These are phyloP conservation scores for Cacoxenus indagator DNA, from an alignment of 2,888 invertebrate genomes.

Conservation along the genomic window DNA sequence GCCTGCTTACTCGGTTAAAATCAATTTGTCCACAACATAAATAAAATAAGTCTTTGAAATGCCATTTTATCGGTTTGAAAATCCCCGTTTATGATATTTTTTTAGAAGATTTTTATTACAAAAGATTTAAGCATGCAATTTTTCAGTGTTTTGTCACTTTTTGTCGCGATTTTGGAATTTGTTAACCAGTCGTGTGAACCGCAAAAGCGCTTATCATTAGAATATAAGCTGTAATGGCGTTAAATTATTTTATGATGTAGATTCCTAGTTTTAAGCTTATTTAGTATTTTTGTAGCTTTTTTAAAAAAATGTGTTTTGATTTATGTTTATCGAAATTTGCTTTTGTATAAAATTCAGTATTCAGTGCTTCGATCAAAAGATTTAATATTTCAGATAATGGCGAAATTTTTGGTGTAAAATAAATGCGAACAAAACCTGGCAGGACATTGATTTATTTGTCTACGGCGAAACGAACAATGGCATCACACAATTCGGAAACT, in stretches of 20 bases:
- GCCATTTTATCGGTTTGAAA: constrained; percentile 55
- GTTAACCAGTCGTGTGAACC: not conserved
- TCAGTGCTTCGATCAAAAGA: too few species aligned
- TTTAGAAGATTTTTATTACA: not conserved
- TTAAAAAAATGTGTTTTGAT: not conserved
- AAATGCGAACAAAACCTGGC: not conserved
- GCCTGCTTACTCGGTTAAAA: constrained; percentile 35
- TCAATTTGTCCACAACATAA: constrained; percentile 56
- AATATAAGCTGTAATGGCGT: not conserved
- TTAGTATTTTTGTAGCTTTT: not conserved
- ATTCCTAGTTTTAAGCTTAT: not conserved
- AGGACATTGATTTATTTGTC: not conserved
- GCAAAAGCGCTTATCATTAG: not conserved
- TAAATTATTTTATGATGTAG: not conserved
- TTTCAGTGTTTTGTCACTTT: not conserved
- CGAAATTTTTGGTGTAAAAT: not conserved
- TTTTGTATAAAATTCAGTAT: not conserved
- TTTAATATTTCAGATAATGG: too few species aligned
- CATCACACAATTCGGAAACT: too few species aligned
- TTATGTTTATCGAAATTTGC: not conserved
- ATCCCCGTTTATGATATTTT: constrained; percentile 44
- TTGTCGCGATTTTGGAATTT: not conserved
- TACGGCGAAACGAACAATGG: not conserved
- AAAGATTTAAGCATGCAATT: too few species aligned
- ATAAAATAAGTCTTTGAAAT: constrained; percentile 58